Percentiles rank a stretch among this genome's conserved stretches.
Conservation (phyloP, 2,797 vertebrate species). For the Delichon dasypus region DNA sequence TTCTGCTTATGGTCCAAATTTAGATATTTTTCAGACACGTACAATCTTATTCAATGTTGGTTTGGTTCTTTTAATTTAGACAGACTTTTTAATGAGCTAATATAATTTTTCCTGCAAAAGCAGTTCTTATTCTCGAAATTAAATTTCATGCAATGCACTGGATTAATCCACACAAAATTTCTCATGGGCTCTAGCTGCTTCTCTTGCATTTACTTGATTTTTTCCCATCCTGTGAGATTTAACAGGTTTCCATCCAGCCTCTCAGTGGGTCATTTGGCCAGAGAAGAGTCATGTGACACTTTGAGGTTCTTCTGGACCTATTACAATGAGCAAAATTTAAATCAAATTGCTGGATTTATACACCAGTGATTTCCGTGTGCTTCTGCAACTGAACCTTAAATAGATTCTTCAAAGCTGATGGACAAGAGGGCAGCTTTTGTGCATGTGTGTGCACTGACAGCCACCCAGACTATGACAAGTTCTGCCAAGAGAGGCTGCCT, state of each 20-base stretch:
- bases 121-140: neutral
- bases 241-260: neutral
- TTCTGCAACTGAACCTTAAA: neutral
- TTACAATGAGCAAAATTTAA: neutral
- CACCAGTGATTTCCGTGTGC: neutral
- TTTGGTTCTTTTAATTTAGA: neutral
- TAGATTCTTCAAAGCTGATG: neutral
- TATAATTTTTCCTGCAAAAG: neutral
- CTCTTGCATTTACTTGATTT: neutral
- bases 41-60: neutral
- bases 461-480: neutral
- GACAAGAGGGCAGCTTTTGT: neutral
- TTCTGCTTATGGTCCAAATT: neutral
- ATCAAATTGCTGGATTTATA: neutral
- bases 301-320: neutral
- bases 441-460: neutral
- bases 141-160: neutral
- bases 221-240: neutral
- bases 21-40: neutral
- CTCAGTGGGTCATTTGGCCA: neutral
- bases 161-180: neutral
- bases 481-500: neutral
- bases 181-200: neutral
- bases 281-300: neutral
- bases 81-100: neutral